Percentiles rank a stretch among this genome's conserved stretches.
Conservation (phyloP, 2,888 invertebrate genomes). For the Polia nebulosa region DNA sequence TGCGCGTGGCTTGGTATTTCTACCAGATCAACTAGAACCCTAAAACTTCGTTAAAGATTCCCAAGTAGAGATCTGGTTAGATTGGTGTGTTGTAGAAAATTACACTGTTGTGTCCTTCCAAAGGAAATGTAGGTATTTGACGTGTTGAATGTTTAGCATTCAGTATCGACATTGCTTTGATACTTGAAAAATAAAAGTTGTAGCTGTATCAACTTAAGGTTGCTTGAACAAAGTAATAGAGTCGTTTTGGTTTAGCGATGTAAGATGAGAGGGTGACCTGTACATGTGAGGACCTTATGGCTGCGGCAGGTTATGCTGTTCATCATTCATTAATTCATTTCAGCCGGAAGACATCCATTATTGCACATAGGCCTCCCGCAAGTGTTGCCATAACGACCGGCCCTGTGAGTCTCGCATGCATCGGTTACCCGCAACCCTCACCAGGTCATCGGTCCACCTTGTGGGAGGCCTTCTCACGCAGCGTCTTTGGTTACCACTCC, state of each 20-base stretch:
- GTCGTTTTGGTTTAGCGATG: background rate
- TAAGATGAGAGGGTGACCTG: too few species aligned
- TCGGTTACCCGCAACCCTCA: too few species aligned
- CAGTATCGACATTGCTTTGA: conserved; percentile 2
- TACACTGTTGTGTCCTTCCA: background rate
- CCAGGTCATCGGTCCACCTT: too few species aligned
- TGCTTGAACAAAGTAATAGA: background rate
- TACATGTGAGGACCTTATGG: too few species aligned
- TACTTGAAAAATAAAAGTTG: background rate
- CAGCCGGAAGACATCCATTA: too few species aligned
- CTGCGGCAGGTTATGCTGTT: too few species aligned
- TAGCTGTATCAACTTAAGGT: background rate
- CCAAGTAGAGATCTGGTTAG: background rate
- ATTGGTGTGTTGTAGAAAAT: background rate
- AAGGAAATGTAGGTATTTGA: conserved; percentile 9
- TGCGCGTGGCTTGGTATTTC: background rate
- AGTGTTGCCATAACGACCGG: too few species aligned
- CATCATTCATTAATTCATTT: too few species aligned
- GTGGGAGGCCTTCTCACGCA: too few species aligned
- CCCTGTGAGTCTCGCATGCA: too few species aligned
- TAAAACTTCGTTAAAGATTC: background rate
- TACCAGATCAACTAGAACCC: conserved; percentile 13
- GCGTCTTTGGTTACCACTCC: too few species aligned
- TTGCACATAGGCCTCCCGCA: too few species aligned
- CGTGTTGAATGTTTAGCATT: conserved; percentile 41